Conservation (phyloP, 1,140 invertebrate genomes). For the Lepidotrigona ventralis region DNA sequence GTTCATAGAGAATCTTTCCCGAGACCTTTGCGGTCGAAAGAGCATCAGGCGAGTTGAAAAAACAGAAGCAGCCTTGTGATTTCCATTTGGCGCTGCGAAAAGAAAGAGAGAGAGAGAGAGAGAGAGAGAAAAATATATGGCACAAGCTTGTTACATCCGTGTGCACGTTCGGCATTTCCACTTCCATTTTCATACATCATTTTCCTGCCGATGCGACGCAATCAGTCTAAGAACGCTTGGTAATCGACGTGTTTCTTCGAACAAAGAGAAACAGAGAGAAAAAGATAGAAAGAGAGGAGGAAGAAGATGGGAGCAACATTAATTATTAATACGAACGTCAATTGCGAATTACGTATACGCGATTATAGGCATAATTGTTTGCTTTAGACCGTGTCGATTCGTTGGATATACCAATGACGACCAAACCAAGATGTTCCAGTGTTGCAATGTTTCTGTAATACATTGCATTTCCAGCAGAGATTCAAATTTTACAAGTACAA, state of each 20-base stretch:
- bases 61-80: slow-evolving; percentile 12
- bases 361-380: slow-evolving; percentile 18
- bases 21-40: slow-evolving; percentile 17
- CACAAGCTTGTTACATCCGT: not conserved
- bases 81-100: slow-evolving; percentile 32
- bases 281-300: not conserved
- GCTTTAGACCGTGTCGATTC: slow-evolving; percentile 12
- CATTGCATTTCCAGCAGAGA: not conserved
- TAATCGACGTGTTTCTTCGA: not conserved
- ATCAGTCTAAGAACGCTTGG: not conserved
- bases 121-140: no score
- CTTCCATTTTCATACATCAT: slow-evolving; percentile 28
- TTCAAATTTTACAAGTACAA: not conserved
- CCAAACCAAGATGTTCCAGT: not conserved
- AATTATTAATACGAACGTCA: slow-evolving; percentile 28
- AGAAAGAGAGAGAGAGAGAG: not conserved
- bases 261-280: not conserved
- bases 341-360: slow-evolving; percentile 34
- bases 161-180: not conserved
- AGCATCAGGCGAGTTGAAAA: slow-evolving; percentile 2
- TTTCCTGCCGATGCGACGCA: not conserved
- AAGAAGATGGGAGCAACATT: not conserved
- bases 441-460: not conserved
- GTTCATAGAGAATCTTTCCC: slow-evolving; percentile 5
- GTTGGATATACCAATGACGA: no score